Percentiles rank a stretch among this genome's conserved stretches.
Conservation (phyloP, 2,888 invertebrate species). For the Coleophora deauratella region DNA sequence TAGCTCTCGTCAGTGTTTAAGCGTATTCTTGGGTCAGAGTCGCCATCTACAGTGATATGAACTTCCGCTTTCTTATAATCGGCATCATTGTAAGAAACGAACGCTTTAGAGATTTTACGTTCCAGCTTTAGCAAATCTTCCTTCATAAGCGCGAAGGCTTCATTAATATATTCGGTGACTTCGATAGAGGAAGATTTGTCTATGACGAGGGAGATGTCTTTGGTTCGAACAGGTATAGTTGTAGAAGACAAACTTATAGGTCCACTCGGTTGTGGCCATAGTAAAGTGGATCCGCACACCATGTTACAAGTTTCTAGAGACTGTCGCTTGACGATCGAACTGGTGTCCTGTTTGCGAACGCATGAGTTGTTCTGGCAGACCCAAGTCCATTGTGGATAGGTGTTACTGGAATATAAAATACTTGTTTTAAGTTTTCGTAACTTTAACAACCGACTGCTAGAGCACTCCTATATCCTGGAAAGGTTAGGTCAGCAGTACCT, state of each 20-base stretch:
- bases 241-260: conserved; percentile 78
- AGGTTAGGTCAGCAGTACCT: too few species aligned
- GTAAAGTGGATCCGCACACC: conserved; percentile 82
- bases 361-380: conserved; percentile 80
- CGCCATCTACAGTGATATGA: conserved; percentile 67
- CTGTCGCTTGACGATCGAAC: conserved; percentile 50
- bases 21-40: conserved; percentile 72
- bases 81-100: conserved; percentile 19
- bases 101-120: conserved; percentile 19
- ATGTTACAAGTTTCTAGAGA: conserved; percentile 84
- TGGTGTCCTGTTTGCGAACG: conserved; percentile 68
- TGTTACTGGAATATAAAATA: conserved; percentile 45
- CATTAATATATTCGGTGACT: conserved; percentile 51
- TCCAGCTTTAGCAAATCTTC: conserved; percentile 65
- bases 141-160: conserved; percentile 67
- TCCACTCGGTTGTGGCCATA: conserved; percentile 86
- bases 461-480: too few species aligned
- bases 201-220: conserved; percentile 64
- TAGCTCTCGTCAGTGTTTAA: conserved; percentile 85
- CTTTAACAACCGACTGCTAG: conserved; percentile 28
- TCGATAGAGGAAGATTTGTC: conserved; percentile 44
- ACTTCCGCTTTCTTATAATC: conserved; percentile 52
- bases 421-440: neutral
- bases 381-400: conserved; percentile 83
- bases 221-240: conserved; percentile 73